phyloP scores from a whole-genome alignment of 1,140 invertebrate genomes.

The Asobara japonica region DNA sequence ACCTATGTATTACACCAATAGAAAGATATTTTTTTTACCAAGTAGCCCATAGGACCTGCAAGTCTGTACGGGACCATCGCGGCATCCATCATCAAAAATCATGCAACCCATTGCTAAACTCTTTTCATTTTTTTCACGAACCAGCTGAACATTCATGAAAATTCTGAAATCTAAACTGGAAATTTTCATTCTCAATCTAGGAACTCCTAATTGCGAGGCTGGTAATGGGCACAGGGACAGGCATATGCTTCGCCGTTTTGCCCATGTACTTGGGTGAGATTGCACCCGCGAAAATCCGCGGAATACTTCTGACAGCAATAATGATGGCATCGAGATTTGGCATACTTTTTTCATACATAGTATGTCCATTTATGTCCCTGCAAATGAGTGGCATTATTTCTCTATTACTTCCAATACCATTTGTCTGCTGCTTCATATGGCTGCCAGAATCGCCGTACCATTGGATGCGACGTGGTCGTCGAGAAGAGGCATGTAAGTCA shows the following conservation, averaged over 20 bases:
- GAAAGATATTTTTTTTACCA: no score
- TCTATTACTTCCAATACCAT: conserved; percentile 66
- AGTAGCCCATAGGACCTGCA: no score
- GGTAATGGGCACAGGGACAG: conserved; percentile 71
- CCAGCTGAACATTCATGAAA: conserved; percentile 30
- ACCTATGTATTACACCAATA: no score
- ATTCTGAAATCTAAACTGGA: no score
- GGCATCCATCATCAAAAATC: no score
- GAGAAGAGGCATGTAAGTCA: conserved; percentile 68
- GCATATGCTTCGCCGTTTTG: conserved; percentile 70
- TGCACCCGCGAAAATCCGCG: conserved; percentile 71
- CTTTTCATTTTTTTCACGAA: no score
- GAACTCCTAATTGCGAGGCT: conserved; percentile 44
- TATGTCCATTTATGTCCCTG: conserved; percentile 71
- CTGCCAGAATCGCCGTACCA: conserved; percentile 82
- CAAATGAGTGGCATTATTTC: conserved; percentile 68
- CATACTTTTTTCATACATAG: conserved; percentile 72
- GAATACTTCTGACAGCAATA: conserved; percentile 72
- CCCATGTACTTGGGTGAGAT: conserved; percentile 75
- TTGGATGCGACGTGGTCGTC: conserved; percentile 67
- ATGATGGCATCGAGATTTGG: conserved; percentile 69
- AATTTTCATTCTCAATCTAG: conserved; percentile 59
- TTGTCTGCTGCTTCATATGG: conserved; percentile 70
- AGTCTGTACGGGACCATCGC: no score
- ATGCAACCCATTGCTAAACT: no score